Base-by-base conservation (phyloP, 2,797 vertebrate genomes). In the Clarias fuscus region DNA sequence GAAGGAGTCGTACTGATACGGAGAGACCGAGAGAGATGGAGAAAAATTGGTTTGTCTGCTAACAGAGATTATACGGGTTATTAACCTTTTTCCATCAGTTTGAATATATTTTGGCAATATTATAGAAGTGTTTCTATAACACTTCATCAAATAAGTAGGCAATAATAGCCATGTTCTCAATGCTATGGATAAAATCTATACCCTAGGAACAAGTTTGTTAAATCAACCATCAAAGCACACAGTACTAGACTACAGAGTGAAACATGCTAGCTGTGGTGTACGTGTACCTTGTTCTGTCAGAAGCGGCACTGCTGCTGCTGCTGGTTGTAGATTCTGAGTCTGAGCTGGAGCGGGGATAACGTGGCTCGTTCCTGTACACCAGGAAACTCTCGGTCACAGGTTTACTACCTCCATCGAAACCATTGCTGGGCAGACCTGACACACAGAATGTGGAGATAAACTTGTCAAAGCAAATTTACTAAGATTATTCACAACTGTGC, bases 251-350 rank as follows among this genome's bases (percentile, higher is more conserved):
- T 59, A 24, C 2, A n/a, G 7, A 3, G 75, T 30, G 40, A 43
- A 11, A 62, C 22, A 33, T 5, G 22, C 20, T 17, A 5, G 62
- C 20, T 75, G 48, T 53, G 27, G n/a, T 62, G 64, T 33, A 70
- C 75, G 40, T 62, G 48, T 84, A 99, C 98, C 98, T 99, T 94
- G 98, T 99, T 67, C 97, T 95, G 93, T 99, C 98, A 0, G 98
- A 99, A 33, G 98, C 98, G 0, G 98, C 98, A 0, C 98, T 99
- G 94, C 98, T 99, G 93, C 97, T 99, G 94, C 98, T 99, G 92
- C 96, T 99, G 94, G 96, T 99, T 86, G 97, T 98, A 89, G 98
- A 99, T 91, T 99, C 98, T 0, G 98, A 99, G 93, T 99, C 98
- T 0, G 98, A 99, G 93, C 98, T 99, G 92, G 98, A 99, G 5